phyloP scores from a whole-genome alignment of 2,888 invertebrate genomes.

The Ariolimax columbianus region DNA sequence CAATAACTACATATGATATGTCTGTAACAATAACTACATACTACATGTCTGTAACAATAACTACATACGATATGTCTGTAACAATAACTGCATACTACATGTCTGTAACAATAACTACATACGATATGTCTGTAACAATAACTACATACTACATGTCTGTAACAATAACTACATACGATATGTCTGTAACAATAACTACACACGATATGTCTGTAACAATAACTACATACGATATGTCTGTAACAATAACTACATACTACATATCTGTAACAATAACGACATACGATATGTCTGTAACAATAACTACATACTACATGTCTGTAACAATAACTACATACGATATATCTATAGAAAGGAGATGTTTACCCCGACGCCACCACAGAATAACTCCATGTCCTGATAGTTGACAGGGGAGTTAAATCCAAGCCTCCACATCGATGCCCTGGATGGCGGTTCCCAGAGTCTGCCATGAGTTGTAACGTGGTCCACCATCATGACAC shows the following conservation, averaged over 20 bases:
- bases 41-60: no score
- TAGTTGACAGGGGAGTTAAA: slow-evolving; percentile 96
- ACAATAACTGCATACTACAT: no score
- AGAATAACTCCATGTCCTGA: slow-evolving; percentile 95
- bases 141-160: no score
- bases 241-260: neutral
- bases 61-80: no score
- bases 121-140: no score
- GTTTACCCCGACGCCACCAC: slow-evolving; percentile 88
- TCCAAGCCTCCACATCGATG: slow-evolving; percentile 96
- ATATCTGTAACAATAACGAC: neutral
- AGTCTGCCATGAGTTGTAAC: slow-evolving; percentile 84
- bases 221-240: neutral
- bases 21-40: no score
- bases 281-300: neutral
- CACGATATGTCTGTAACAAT: neutral
- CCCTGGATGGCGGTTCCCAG: slow-evolving; percentile 94
- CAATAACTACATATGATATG: no score
- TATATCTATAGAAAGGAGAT: no score
- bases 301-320: neutral
- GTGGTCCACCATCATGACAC: neutral
- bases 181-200: neutral
- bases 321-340: neutral
- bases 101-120: no score
- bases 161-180: neutral